Evolutionary conservation across 1,140 invertebrate genomes (phyloP), one percentile per base, ranked within the genome.

Genomic region (Cryptotermes secundus): DNA sequence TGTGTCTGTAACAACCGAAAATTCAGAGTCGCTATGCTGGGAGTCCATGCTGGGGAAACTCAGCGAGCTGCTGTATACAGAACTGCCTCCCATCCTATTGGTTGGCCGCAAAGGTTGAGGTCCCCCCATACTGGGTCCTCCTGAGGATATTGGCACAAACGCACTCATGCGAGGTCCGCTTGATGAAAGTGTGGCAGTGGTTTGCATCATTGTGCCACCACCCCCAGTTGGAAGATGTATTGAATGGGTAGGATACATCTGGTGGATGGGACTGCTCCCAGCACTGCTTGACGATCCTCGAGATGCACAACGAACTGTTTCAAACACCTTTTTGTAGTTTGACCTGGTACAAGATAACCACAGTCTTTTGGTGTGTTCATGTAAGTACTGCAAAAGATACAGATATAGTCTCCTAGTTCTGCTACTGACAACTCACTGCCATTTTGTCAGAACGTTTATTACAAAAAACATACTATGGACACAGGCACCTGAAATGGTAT

Each of bases 271-370:
- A 82, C 85, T 85, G 83, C 45, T 31, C 26, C 26, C 82, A n/a
- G 83, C 45, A 82, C 85, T 85, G 65, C 79, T 36, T 49, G 81
- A 65, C 19, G 85, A 83, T 35, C 91, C 92, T 80, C 94, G 92
- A 19, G 93, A 94, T 31, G 94, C 95, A 87, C 93, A 96, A 82
- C 95, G 92, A 45, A 96, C 96, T 7, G 95, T 97, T 87, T 96
- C 96, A 88, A 97, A 97, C 80, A 94, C 96, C 88, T 94, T 95
- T 86, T 95, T 95, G 89, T 95, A 96, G 72, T 94, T 92, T 85
- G 94, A 93, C 82, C 94, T 94, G 89, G 1, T 88, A 90, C 0
- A 31, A 72, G 59, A n/a, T 31, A 31, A 72, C 59, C n/a, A 59
- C 26, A 12, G 59, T 72, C 59, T 65, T 6, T 65, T 65, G n/a